Evolutionary conservation across 2,888 invertebrate genomes (phyloP).

Genomic region (Orthonychiurus folsomi): DNA sequence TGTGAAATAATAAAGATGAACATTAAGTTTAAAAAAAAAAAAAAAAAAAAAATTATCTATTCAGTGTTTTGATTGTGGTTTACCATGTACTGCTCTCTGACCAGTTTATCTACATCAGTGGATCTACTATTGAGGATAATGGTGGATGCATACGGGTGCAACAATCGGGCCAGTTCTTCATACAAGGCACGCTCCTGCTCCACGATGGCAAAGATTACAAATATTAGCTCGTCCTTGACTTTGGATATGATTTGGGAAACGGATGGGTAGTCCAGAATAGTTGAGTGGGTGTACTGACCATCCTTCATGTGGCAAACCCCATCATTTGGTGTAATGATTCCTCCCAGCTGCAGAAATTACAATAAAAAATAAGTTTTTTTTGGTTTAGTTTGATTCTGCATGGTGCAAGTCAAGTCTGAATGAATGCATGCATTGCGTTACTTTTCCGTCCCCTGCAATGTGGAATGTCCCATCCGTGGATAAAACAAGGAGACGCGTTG

Average conservation of each 20-base stretch:
- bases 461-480: conserved; percentile 53
- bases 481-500: conserved; percentile 50
- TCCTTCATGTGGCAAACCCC: conserved; percentile 45
- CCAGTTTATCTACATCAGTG: neutral
- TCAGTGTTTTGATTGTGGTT: too few relatives aligned
- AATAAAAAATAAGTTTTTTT: neutral
- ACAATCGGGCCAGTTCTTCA: neutral
- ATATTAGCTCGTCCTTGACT: conserved; percentile 6
- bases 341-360: conserved; percentile 41
- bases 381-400: neutral
- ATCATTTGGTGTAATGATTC: conserved; percentile 45
- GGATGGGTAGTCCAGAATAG: conserved; percentile 49
- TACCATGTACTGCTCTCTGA: conserved; percentile 7
- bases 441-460: conserved; percentile 51
- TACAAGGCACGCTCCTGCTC: conserved; percentile 4
- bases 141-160: conserved; percentile 3
- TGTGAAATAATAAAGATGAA: too few relatives aligned
- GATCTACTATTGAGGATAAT: neutral
- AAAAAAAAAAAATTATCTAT: too few relatives aligned
- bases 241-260: conserved; percentile 46
- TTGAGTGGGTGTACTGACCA: conserved; percentile 43
- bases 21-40: too few relatives aligned
- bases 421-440: neutral
- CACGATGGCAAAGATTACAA: conserved; percentile 13
- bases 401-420: too few relatives aligned